Conservation (phyloP, 2,797 vertebrate species). For the Rhinoraja longicauda region DNA sequence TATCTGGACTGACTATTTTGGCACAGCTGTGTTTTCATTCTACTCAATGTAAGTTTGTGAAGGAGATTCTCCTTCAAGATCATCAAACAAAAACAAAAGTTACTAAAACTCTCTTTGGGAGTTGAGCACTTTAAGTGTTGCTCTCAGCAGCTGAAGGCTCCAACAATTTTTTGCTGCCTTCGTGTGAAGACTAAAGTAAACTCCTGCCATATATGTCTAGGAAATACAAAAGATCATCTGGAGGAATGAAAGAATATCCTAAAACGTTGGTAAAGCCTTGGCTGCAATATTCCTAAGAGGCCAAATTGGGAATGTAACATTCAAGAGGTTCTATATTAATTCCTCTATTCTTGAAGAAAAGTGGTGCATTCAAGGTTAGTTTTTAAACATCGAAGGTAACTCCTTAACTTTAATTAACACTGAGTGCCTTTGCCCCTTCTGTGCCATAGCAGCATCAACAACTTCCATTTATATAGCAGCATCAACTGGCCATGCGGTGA, state of each 20-base stretch:
- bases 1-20: background rate
- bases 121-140: background rate
- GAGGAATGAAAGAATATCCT: background rate
- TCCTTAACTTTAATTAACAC: background rate
- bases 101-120: background rate
- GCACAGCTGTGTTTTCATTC: background rate
- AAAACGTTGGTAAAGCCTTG: background rate
- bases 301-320: background rate
- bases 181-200: no score
- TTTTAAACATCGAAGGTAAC: background rate
- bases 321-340: background rate
- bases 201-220: background rate
- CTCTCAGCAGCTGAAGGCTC: background rate
- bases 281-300: background rate
- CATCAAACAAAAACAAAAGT: slow-evolving; percentile 28
- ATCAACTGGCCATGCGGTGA: background rate
- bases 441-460: background rate
- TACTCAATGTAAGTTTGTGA: background rate
- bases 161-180: background rate
- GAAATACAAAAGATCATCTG: background rate
- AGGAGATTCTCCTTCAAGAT: slow-evolving; percentile 3
- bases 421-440: background rate
- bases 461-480: no score
- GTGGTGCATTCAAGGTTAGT: background rate
- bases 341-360: background rate